Base-by-base conservation (phyloP, 2,888 invertebrate species). In the Toxonevra muliebris region DNA sequence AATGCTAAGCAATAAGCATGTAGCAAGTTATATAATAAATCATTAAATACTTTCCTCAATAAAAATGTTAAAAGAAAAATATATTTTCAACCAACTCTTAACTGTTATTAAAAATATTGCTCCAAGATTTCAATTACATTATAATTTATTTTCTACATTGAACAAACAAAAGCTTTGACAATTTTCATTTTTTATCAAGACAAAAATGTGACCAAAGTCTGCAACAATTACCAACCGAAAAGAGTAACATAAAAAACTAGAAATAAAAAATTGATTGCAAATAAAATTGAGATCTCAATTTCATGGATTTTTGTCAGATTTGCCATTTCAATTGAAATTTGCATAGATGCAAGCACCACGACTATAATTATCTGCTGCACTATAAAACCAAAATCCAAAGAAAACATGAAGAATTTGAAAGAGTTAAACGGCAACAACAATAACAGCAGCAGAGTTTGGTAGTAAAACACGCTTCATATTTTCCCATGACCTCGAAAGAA, bases 401-500 rank as follows among this genome's bases (percentile, higher is more conserved):
- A 45, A 54, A 11, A 43, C 10, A n/a, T 17, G 2, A 2, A 53
- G 45, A n/a, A 30, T 30, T 30, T 3, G 3, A 63, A 68, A 61
- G 43, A 54, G 17, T 40, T 15, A 52, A 15, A 52, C 1, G 30
- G 41, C 57, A 57, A 69, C 58, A 69, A 54, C 61, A 66, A 30
- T 7, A 30, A 30, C 30, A 30, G 30, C 2, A 7, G 7, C 30
- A 30, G 30, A 4, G 30, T 30, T 42, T 62, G 48, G 40, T 5
- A 57, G 11, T 30, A 15, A 65, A 65, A 52, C 65, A 53, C 52
- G 65, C 69, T 69, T 62, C 58, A 67, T 57, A 63, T 78, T 80
- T 81, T 81, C 81, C 78, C 81, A 81, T 81, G 81, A 81, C 81
- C 81, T 81, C 81, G 81, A 80, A 79, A 77, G 76, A 74, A 74